phyloP scores from a whole-genome alignment of 2,797 vertebrate genomes.

The Paramormyrops hopkinsi region DNA sequence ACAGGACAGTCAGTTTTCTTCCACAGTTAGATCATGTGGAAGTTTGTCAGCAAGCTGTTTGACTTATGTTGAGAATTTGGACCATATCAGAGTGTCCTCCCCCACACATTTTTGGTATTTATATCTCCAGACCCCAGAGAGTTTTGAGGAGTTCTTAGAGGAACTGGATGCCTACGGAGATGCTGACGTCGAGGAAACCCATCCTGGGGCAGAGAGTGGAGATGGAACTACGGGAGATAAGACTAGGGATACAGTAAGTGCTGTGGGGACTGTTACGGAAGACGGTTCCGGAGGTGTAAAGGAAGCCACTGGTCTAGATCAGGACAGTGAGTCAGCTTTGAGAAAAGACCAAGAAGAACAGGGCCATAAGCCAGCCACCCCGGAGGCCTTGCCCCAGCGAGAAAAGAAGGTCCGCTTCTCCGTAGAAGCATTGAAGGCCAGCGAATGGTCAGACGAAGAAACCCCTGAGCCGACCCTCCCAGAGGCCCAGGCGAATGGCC shows the following conservation, averaged over 20 bases:
- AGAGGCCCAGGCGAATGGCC: constrained; percentile 34
- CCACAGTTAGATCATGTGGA: background rate
- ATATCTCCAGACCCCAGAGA: constrained; percentile 44
- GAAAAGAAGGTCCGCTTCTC: constrained; percentile 69
- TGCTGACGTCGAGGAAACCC: constrained; percentile 39
- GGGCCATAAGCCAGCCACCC: constrained; percentile 30
- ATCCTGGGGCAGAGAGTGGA: constrained; percentile 24
- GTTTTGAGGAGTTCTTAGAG: constrained; percentile 64
- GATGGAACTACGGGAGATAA: constrained; percentile 41
- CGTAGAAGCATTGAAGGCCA: constrained; percentile 47
- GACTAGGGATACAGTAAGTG: constrained; percentile 20
- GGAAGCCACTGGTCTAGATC: background rate
- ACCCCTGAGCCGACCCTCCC: constrained; percentile 30
- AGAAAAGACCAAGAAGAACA: background rate
- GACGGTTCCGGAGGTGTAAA: background rate
- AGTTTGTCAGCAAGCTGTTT: background rate
- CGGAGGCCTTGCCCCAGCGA: constrained; percentile 30
- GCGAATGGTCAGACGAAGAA: constrained; percentile 23
- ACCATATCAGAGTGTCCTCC: background rate
- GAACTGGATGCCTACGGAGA: constrained; percentile 60
- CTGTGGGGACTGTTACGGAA: constrained; percentile 24
- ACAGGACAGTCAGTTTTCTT: background rate
- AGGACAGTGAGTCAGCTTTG: background rate
- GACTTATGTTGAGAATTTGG: background rate
- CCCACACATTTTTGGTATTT: background rate